Evolutionary conservation across 1,140 invertebrate species (phyloP).

Genomic region (Papilio machaon): DNA sequence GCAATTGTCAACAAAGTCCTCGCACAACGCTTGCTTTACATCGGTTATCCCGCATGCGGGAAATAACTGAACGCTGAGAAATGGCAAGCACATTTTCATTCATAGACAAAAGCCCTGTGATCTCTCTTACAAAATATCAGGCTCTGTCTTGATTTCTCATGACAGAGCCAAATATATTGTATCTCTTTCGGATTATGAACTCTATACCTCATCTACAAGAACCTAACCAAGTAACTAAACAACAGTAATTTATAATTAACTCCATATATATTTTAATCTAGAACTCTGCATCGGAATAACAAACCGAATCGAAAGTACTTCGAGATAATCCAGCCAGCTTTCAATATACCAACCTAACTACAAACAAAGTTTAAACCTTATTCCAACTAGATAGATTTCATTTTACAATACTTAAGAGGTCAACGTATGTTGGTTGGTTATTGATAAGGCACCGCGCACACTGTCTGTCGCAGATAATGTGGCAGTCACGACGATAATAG

Average conservation of each 20-base stretch:
- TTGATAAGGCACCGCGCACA: constrained; percentile 22
- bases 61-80: no score
- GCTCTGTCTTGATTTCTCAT: no score
- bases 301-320: constrained; percentile 28
- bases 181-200: not conserved
- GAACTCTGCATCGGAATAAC: not conserved
- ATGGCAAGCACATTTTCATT: no score
- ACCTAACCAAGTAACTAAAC: not conserved
- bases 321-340: constrained; percentile 9
- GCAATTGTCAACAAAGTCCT: no score
- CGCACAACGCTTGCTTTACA: no score
- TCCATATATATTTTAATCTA: not conserved
- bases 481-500: constrained; percentile 23
- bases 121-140: no score
- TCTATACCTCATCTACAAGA: not conserved
- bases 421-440: not conserved
- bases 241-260: not conserved
- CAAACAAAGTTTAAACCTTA: not conserved
- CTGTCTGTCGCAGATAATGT: constrained; percentile 16
- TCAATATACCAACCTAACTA: not conserved
- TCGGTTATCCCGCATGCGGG: no score
- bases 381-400: not conserved
- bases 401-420: not conserved
- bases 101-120: no score
- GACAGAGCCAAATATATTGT: no score